Conservation (phyloP, 2,113 vertebrate species). For the Polypterus senegalus region DNA sequence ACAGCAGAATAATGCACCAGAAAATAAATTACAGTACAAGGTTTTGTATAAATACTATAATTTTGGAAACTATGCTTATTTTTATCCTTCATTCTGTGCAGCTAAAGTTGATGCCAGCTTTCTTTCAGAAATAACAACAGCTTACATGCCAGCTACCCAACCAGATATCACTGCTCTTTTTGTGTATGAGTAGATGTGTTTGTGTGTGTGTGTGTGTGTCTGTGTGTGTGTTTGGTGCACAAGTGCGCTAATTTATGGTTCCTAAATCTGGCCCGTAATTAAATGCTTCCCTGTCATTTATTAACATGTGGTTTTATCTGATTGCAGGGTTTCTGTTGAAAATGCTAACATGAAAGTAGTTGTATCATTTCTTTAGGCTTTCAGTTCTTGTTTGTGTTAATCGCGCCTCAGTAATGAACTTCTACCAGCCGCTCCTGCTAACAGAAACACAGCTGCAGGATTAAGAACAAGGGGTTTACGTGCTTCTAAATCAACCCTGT, state of each 20-base stretch:
- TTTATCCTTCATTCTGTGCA: neutral
- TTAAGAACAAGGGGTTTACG: slow-evolving; percentile 6
- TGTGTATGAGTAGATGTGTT: no score
- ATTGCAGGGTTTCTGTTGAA: slow-evolving; percentile 44
- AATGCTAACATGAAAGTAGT: slow-evolving; percentile 15
- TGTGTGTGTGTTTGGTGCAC: neutral
- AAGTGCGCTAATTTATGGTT: neutral
- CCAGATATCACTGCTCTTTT: no score
- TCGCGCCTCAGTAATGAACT: slow-evolving; percentile 18
- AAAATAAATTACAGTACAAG: neutral
- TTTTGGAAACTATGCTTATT: neutral
- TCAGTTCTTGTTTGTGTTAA: slow-evolving; percentile 37
- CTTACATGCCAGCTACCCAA: neutral
- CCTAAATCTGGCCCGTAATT: neutral
- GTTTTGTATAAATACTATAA: neutral
- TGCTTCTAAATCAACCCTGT: slow-evolving; percentile 8
- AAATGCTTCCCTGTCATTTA: slow-evolving; percentile 14
- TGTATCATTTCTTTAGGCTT: slow-evolving; percentile 31
- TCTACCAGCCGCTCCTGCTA: slow-evolving; percentile 36
- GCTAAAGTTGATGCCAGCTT: neutral
- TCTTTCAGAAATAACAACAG: neutral
- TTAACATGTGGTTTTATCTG: slow-evolving; percentile 36
- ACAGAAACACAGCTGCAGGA: slow-evolving; percentile 4
- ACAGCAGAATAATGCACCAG: neutral
- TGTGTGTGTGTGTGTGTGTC: no score